A percentile compares a stretch with the other conserved stretches of the same genome.
Evolutionary conservation across 2,113 vertebrate genomes (phyloP).

Genomic region (Pontoporia blainvillei): DNA sequence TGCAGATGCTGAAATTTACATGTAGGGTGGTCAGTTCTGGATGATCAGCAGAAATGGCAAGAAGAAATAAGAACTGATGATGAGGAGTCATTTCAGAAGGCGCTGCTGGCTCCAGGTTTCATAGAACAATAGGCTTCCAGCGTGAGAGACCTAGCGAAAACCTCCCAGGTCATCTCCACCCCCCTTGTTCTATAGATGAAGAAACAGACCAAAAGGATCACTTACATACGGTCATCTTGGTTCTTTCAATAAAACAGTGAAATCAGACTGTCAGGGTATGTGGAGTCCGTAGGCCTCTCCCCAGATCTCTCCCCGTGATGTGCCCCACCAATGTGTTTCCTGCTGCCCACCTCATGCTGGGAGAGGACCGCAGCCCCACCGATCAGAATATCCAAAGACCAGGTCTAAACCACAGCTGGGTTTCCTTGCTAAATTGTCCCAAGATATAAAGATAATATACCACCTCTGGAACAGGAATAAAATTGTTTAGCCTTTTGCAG

Average conservation of each 20-base stretch:
- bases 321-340: neutral
- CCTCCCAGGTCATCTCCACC: neutral
- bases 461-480: neutral
- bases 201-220: neutral
- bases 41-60: neutral
- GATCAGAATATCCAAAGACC: neutral
- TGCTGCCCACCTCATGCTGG: neutral
- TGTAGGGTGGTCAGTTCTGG: neutral
- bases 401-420: neutral
- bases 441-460: neutral
- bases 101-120: constrained; percentile 9
- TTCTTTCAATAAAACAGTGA: neutral
- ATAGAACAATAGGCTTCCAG: neutral
- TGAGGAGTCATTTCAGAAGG: constrained; percentile 1
- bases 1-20: neutral
- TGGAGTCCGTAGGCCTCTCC: neutral
- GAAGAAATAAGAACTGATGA: neutral
- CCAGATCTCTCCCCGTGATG: neutral
- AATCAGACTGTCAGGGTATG: neutral
- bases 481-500: neutral
- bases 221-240: neutral
- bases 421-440: neutral
- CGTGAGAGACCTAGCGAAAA: neutral
- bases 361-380: neutral
- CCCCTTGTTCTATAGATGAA: neutral